Evolutionary conservation across 2,113 vertebrate genomes (phyloP).

Genomic region (Pomatostomus ruficeps): DNA sequence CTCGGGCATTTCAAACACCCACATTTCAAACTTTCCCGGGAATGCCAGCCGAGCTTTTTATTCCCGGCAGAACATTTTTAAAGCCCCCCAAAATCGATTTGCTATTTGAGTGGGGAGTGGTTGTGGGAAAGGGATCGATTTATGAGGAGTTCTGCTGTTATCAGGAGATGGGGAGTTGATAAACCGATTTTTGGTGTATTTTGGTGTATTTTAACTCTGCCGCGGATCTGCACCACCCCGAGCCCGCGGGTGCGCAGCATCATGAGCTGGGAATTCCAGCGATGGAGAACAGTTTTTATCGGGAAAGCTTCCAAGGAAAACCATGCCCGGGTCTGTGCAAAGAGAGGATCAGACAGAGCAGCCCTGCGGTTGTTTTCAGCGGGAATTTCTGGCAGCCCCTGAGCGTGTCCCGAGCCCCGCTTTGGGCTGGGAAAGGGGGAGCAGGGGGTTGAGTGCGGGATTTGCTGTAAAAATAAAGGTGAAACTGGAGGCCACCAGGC

Average conservation of each 20-base stretch:
- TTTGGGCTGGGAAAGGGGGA: neutral
- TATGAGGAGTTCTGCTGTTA: neutral
- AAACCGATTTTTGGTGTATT: neutral
- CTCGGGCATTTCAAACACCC: neutral
- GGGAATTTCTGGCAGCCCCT: neutral
- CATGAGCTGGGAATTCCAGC: neutral
- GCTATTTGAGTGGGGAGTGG: neutral
- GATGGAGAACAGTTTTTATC: neutral
- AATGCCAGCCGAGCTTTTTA: neutral
- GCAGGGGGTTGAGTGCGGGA: accelerated
- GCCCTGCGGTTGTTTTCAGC: accelerated
- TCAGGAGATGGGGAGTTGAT: neutral
- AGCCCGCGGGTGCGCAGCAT: neutral
- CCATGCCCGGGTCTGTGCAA: neutral
- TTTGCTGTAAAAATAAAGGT: neutral
- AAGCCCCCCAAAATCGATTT: accelerated
- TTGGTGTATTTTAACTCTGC: too few relatives aligned
- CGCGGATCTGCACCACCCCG: neutral
- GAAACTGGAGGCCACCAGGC: neutral
- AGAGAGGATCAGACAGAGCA: neutral
- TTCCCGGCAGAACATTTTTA: neutral
- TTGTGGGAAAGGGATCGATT: neutral
- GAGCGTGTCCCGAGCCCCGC: accelerated
- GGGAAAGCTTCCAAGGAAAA: neutral
- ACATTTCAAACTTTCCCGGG: neutral